These are phyloP conservation scores for Oligia latruncula DNA, from an alignment of 2,888 invertebrate species.

Conservation along the genomic window DNA sequence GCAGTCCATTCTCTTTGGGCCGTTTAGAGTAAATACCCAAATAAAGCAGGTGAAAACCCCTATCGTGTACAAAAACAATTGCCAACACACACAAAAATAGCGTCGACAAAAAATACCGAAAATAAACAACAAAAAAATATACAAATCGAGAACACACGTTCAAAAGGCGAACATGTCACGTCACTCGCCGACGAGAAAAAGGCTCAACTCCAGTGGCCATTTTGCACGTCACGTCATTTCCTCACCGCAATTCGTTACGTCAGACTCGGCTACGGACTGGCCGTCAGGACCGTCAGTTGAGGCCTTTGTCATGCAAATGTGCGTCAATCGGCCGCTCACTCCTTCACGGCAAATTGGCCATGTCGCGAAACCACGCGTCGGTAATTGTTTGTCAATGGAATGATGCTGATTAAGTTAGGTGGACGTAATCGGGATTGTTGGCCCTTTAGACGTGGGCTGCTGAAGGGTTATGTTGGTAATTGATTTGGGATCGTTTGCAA, in stretches of 20 bases:
- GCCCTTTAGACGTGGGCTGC: conserved; percentile 9
- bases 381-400: conserved; percentile 66
- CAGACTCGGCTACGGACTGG: conserved; percentile 11
- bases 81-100: conserved; percentile 9
- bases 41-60: background rate
- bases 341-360: conserved; percentile 64
- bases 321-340: conserved; percentile 49
- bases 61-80: background rate
- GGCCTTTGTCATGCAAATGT: conserved; percentile 72
- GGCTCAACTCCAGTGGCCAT: conserved; percentile 15
- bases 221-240: conserved; percentile 39
- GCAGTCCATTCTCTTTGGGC: too few species aligned
- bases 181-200: conserved; percentile 31
- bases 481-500: conserved; percentile 17
- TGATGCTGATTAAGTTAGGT: conserved; percentile 49
- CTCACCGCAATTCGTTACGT: conserved; percentile 44
- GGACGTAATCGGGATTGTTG: conserved; percentile 7
- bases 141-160: background rate
- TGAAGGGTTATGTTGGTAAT: conserved; percentile 27
- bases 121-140: background rate
- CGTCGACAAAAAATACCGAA: background rate
- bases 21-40: background rate
- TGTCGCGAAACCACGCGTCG: conserved; percentile 50
- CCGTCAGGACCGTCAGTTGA: conserved; percentile 23
- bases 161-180: conserved; percentile 22